Conservation (phyloP, 2,797 vertebrate species). For the Microctenopoma stevenorrisi region DNA sequence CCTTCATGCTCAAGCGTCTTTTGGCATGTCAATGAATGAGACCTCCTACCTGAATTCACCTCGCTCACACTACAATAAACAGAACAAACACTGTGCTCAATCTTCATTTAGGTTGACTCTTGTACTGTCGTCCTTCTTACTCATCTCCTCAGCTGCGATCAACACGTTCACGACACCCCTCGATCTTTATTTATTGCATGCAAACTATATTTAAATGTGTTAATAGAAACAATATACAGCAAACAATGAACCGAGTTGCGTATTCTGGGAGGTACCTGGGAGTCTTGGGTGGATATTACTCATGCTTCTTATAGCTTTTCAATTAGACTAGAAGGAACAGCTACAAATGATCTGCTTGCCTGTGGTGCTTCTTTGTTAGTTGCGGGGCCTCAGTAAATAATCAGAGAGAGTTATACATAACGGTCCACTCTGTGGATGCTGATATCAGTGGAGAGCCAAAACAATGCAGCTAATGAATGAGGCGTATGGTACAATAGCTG, state of each 20-base stretch:
- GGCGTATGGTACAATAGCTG: constrained; percentile 41
- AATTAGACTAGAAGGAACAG: constrained; percentile 50
- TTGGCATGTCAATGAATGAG: constrained; percentile 51
- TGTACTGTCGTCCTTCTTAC: constrained; percentile 49
- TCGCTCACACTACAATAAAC: constrained; percentile 55
- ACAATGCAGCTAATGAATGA: constrained; percentile 65
- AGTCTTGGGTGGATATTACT: constrained; percentile 43
- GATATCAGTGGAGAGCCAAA: constrained; percentile 56
- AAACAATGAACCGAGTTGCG: constrained; percentile 31
- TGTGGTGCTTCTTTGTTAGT: constrained; percentile 43
- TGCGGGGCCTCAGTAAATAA: constrained; percentile 52
- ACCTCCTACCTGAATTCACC: constrained; percentile 63
- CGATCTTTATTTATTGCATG: constrained; percentile 34
- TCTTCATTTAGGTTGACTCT: constrained; percentile 56
- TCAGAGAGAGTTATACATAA: constrained; percentile 54
- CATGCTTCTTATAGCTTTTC: constrained; percentile 56
- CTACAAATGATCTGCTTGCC: constrained; percentile 48
- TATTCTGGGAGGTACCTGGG: constrained; percentile 39
- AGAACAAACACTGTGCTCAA: constrained; percentile 44
- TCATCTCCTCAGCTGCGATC: constrained; percentile 30
- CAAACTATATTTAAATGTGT: constrained; percentile 47
- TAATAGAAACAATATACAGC: constrained; percentile 40
- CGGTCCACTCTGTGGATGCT: constrained; percentile 46
- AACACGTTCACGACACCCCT: constrained; percentile 43
- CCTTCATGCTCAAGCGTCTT: constrained; percentile 31